A percentile compares a stretch with the other conserved stretches of the same genome.
Evolutionary conservation across 2,113 vertebrate genomes (phyloP).

Genomic region (Ameiurus melas): DNA sequence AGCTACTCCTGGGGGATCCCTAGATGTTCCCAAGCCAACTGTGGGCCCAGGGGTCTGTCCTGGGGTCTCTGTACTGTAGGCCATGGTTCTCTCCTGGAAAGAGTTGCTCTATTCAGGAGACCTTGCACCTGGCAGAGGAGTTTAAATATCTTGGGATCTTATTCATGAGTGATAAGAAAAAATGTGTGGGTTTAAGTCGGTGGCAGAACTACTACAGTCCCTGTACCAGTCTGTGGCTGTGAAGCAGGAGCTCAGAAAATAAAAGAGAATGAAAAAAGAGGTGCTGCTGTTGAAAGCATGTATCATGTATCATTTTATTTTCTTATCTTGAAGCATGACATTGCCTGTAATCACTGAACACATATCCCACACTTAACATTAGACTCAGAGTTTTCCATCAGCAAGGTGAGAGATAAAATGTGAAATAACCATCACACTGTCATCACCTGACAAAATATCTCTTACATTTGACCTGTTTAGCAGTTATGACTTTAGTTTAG

Average conservation of each 20-base stretch:
- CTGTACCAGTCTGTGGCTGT: not conserved
- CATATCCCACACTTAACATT: conserved; percentile 46
- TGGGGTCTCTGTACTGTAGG: not conserved
- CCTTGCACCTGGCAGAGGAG: not conserved
- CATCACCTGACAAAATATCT: conserved; percentile 17
- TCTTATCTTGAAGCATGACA: conserved; percentile 52
- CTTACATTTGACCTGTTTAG: conserved; percentile 3
- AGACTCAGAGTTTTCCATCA: conserved; percentile 50
- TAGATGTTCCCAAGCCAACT: not conserved
- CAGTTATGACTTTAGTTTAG: conserved; percentile 4
- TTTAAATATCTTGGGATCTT: not conserved
- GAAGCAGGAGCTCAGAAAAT: not conserved
- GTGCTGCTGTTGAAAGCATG: conserved; percentile 7
- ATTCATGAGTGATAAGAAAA: not conserved
- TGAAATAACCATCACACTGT: conserved; percentile 16
- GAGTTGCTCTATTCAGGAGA: not conserved
- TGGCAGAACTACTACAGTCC: not conserved
- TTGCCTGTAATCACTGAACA: conserved; percentile 53
- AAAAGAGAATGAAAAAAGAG: conserved; percentile 26
- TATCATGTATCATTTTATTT: conserved; percentile 63
- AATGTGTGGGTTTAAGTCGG: not conserved
- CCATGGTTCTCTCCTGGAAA: not conserved
- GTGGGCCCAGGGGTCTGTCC: not conserved
- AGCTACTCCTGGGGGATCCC: not conserved
- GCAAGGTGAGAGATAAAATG: conserved; percentile 1